A percentile compares a stretch with the other conserved stretches of the same genome.
Conservation (phyloP, 2,797 vertebrate genomes). For the Eulemur albifrons region DNA sequence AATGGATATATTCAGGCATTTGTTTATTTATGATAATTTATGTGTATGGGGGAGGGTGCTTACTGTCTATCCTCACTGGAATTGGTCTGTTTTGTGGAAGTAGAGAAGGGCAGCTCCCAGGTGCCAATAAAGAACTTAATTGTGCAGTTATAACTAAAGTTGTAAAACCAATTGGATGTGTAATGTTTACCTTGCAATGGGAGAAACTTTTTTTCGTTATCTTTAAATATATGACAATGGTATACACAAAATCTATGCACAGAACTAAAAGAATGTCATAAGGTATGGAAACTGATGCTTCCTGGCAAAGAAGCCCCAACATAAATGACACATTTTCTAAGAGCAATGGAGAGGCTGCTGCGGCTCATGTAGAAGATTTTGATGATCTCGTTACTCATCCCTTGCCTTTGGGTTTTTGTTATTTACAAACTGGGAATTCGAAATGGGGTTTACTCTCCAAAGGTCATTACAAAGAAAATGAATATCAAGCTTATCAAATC, state of each 20-base stretch:
- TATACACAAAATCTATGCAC: background rate
- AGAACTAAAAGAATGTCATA: background rate
- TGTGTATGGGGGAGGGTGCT: background rate
- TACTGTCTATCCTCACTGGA: background rate
- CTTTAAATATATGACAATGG: background rate
- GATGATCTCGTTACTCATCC: background rate
- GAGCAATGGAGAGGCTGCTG: background rate
- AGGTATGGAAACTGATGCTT: background rate
- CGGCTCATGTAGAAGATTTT: background rate
- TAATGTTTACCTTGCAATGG: background rate
- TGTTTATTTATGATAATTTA: constrained; percentile 60
- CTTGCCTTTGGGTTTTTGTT: background rate
- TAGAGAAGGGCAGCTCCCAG: background rate
- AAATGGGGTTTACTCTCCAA: background rate
- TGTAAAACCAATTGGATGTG: background rate
- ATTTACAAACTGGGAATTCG: background rate
- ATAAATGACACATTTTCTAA: background rate
- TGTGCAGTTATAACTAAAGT: background rate
- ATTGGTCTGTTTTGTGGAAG: background rate
- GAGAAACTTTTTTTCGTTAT: background rate
- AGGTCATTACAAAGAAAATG: background rate
- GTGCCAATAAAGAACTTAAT: background rate
- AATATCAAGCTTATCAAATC: constrained; percentile 15
- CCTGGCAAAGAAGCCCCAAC: background rate
- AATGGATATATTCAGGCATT: constrained; percentile 66